phyloP scores from a whole-genome alignment of 2,797 vertebrate species.

The Enteromius mattozi region DNA sequence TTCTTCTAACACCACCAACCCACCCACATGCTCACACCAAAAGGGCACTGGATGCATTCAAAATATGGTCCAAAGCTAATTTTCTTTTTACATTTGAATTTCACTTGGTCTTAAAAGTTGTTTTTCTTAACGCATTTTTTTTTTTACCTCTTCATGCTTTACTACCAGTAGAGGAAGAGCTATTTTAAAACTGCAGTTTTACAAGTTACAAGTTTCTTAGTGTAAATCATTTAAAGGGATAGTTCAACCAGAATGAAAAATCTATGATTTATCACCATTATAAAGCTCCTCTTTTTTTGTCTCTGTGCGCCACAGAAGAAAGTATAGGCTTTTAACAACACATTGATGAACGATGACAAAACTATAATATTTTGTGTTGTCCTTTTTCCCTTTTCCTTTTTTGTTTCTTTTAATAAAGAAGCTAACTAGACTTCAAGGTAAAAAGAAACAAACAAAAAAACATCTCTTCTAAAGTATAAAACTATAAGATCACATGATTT shows the following conservation, averaged over 20 bases:
- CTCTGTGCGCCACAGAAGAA: background rate
- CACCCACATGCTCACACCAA: slow-evolving; percentile 27
- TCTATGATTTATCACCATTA: slow-evolving; percentile 1
- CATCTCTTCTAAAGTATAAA: background rate
- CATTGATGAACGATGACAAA: background rate
- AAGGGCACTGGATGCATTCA: slow-evolving; percentile 2
- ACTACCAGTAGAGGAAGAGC: background rate
- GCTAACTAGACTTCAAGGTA: background rate
- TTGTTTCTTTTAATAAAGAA: background rate
- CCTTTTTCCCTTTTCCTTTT: too few relatives aligned
- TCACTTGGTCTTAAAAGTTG: background rate
- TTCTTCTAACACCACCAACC: slow-evolving; percentile 26
- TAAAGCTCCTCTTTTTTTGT: background rate
- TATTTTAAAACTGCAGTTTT: background rate
- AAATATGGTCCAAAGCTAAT: slow-evolving; percentile 28
- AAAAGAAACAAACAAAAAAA: too few relatives aligned
- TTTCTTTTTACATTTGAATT: slow-evolving; percentile 28
- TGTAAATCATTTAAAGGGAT: background rate
- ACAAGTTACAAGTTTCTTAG: background rate
- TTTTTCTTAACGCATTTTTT: background rate
- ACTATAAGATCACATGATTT: background rate
- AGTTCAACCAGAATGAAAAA: slow-evolving; percentile 5
- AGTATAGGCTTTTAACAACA: background rate
- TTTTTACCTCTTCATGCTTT: background rate
- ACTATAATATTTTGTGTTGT: background rate